Evolutionary conservation across 2,113 vertebrate species (phyloP).

Genomic region (Triplophysa rosa): DNA sequence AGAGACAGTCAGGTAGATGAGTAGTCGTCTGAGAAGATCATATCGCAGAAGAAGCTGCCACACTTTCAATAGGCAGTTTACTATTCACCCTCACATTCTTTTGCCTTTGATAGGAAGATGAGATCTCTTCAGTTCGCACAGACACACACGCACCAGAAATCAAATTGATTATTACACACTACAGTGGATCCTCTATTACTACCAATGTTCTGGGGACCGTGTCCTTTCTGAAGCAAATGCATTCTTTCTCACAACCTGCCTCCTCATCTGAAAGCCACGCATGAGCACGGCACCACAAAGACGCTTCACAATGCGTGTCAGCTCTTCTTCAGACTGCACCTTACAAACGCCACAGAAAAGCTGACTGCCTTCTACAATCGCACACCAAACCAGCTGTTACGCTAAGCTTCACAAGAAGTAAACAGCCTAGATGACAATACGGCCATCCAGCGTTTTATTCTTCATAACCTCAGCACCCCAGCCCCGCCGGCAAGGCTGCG

Average conservation of each 20-base stretch:
- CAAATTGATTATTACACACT: conserved; percentile 61
- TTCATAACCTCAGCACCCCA: conserved; percentile 26
- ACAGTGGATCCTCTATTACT: conserved; percentile 54
- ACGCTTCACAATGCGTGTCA: conserved; percentile 51
- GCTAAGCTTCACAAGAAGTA: conserved; percentile 38
- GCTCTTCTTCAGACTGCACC: conserved; percentile 24
- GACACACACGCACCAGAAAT: conserved; percentile 38
- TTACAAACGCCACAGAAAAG: conserved; percentile 31
- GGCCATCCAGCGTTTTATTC: conserved; percentile 14
- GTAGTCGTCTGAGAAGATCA: not conserved
- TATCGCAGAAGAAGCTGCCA: not conserved
- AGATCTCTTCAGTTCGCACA: conserved; percentile 46
- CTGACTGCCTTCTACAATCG: conserved; percentile 24
- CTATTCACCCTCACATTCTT: conserved; percentile 16
- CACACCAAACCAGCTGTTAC: conserved; percentile 38
- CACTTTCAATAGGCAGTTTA: conserved; percentile 38
- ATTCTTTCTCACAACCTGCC: conserved; percentile 11
- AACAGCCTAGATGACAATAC: not conserved
- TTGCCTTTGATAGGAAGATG: conserved; percentile 44
- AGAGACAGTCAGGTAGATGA: too few relatives aligned
- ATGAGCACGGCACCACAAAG: conserved; percentile 43
- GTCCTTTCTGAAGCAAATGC: conserved; percentile 53
- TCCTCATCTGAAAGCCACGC: conserved; percentile 36
- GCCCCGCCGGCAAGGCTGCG: not conserved
- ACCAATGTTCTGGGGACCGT: conserved; percentile 49